Evolutionary conservation across 1,140 invertebrate genomes (phyloP).

Genomic region (Zaprionus lachaisei): DNA sequence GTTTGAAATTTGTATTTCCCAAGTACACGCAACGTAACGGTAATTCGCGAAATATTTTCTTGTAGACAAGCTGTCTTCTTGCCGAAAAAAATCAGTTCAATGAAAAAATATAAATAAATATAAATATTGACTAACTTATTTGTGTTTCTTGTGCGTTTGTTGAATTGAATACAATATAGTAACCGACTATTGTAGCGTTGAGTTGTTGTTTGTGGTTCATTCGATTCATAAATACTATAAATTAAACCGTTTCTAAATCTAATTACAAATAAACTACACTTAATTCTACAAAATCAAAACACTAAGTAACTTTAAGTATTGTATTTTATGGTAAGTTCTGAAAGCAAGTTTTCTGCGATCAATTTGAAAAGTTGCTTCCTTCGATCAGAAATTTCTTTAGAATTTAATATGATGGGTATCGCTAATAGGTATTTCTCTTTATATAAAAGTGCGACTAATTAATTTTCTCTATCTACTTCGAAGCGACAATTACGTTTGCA

Average conservation of each 20-base stretch:
- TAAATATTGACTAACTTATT: slow-evolving; percentile 32
- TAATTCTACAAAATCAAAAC: slow-evolving; percentile 37
- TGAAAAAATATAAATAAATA: slow-evolving; percentile 9
- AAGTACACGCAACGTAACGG: slow-evolving; percentile 59
- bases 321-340: slow-evolving; percentile 75
- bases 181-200: slow-evolving; percentile 51
- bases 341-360: slow-evolving; percentile 53
- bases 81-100: slow-evolving; percentile 19
- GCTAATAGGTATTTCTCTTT: slow-evolving; percentile 56
- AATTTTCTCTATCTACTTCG: slow-evolving; percentile 41
- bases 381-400: slow-evolving; percentile 38
- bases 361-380: slow-evolving; percentile 76
- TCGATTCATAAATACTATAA: slow-evolving; percentile 58
- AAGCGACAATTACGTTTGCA: slow-evolving; percentile 78
- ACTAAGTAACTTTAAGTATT: slow-evolving; percentile 77
- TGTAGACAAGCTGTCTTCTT: slow-evolving; percentile 34
- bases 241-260: slow-evolving; percentile 36
- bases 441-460: slow-evolving; percentile 32
- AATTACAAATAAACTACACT: slow-evolving; percentile 41
- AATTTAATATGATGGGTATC: slow-evolving; percentile 70
- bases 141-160: slow-evolving; percentile 53
- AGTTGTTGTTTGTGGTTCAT: slow-evolving; percentile 65
- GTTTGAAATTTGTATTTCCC: slow-evolving; percentile 68
- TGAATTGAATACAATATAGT: slow-evolving; percentile 43
- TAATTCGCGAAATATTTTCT: slow-evolving; percentile 22